Evolutionary conservation across 2,888 invertebrate species (phyloP), one percentile per base, ranked within the genome.

Genomic region (Ectemnius cavifrons): DNA sequence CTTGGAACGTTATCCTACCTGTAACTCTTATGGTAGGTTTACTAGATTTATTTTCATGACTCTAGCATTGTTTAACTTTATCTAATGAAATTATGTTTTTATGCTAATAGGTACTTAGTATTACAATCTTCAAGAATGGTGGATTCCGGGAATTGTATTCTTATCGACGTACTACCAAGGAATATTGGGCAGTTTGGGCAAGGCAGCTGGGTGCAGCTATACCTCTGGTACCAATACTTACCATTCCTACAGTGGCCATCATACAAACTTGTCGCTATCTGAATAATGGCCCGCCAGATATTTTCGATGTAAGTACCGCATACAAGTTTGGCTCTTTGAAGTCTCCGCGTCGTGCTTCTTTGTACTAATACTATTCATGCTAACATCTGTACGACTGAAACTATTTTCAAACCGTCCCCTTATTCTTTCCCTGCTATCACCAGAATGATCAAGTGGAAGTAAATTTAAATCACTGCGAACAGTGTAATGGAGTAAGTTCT

Each of bases 1-100:
- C 95, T 0, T 98, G 97, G 97, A 97, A 96, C 87, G 96, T 97
- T 2, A 92, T 97, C 67, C 91, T 97, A 84, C 97, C 97, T 0
- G 95, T 97, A 66, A 93, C 95, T 6, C 91, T 97, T 65, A 94
- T 97, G 92, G 96, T 97, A 86, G 27, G 68, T 61, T 23, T 2
- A 18, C 23, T 4, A 23, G 1, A 11, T 2, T 8, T 27, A 27
- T 13, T 23, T 4, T 6, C 14, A 18, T 11, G 23, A 45, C 11
- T 49, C 0, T 13, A 16, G 27, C 6, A 1, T n/a, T 20, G 2
- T 46, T 13, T 45, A 46, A 13, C 2, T 45, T 61, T 14, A 61
- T 61, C 0, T 1, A 60, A 2, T 0, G 0, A 16, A 37, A 52
- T 47, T 62, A 49, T 13, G 86, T 89, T 52, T 27, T 27, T 2